Percentiles rank a stretch among this genome's conserved stretches.
These are phyloP conservation scores for Brachionus manjavacas DNA, from an alignment of 1,140 invertebrate genomes.

Conservation along the genomic window DNA sequence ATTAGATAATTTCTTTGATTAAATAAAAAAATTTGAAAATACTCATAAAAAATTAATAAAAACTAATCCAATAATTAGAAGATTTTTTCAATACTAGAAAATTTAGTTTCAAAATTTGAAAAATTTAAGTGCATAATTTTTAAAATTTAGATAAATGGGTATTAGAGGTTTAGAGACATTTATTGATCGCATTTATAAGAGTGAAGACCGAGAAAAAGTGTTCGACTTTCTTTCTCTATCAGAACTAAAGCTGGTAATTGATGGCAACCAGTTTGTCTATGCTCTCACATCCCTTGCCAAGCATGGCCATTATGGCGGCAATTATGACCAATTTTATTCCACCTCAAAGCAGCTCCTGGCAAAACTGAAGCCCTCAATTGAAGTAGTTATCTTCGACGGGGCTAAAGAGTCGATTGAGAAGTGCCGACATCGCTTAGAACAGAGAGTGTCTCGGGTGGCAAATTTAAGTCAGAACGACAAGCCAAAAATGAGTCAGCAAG, in stretches of 20 bases:
- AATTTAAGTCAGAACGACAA: not conserved
- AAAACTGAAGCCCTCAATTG: not conserved
- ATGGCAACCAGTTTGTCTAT: slow-evolving; percentile 11
- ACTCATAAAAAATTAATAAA: too few species aligned
- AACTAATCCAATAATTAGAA: too few species aligned
- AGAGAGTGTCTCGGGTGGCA: not conserved
- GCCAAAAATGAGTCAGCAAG: not conserved
- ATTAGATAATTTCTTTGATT: too few species aligned
- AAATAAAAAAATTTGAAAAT: too few species aligned
- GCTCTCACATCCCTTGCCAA: not conserved
- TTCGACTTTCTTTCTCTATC: not conserved
- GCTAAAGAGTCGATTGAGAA: slow-evolving; percentile 1
- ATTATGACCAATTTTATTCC: slow-evolving; percentile 12
- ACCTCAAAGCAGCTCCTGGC: not conserved
- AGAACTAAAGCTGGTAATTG: slow-evolving; percentile 3
- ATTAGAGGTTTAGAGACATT: slow-evolving; percentile 21
- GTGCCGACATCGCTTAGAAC: not conserved
- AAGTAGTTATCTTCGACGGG: not conserved
- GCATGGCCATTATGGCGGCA: slow-evolving; percentile 2
- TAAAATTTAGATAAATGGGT: not conserved
- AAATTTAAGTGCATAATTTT: not conserved
- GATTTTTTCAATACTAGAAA: not conserved
- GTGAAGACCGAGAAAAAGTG: not conserved
- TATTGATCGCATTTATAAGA: not conserved
- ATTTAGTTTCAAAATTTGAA: not conserved